These are phyloP conservation scores for Vidua chalybeata DNA, from an alignment of 2,113 vertebrate species.

Conservation along the genomic window DNA sequence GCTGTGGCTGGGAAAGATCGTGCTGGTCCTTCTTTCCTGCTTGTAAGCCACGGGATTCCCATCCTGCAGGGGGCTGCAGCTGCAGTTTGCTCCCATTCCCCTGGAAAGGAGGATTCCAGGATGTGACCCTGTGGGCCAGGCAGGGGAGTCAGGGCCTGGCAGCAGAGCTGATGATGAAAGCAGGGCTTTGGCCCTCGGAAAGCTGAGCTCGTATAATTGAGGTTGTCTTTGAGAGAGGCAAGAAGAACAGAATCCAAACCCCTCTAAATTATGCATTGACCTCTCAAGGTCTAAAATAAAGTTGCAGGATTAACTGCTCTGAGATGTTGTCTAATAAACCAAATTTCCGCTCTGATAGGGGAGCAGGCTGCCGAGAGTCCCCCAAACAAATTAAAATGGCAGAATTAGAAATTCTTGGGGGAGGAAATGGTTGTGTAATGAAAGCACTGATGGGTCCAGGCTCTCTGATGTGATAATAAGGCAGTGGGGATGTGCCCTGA, in stretches of 20 bases:
- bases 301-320: conserved; percentile 14
- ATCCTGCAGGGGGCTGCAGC: not conserved
- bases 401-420: conserved; percentile 5
- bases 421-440: not conserved
- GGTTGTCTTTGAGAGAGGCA: not conserved
- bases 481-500: not conserved
- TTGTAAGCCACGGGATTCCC: not conserved
- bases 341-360: not conserved
- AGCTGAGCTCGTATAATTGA: not conserved
- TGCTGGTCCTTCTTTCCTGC: not conserved
- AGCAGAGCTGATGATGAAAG: not conserved
- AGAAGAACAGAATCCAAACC: not conserved
- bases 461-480: conserved; percentile 48
- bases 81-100: not conserved
- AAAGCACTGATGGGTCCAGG: not conserved
- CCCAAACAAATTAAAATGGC: conserved; percentile 32
- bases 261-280: conserved; percentile 52
- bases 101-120: not conserved
- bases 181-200: not conserved
- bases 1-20: not conserved
- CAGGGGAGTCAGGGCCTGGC: not conserved
- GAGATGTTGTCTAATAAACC: conserved; percentile 33
- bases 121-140: not conserved
- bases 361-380: not conserved
- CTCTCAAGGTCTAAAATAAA: conserved; percentile 49